A percentile compares a stretch with the other conserved stretches of the same genome.
These are phyloP conservation scores for Manduca sexta DNA, from an alignment of 1,140 invertebrate genomes.

Conservation along the genomic window DNA sequence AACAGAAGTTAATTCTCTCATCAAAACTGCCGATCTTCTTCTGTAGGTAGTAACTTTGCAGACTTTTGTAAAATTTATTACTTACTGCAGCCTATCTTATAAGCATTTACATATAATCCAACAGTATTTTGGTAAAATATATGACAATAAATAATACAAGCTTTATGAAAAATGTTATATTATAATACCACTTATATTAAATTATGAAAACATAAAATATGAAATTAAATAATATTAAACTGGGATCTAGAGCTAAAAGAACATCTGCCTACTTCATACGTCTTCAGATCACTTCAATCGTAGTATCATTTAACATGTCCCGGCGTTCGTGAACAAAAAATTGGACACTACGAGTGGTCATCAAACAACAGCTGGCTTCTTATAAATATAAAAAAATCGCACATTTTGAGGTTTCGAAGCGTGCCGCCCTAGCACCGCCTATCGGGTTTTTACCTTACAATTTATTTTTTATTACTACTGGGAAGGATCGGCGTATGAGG, in stretches of 20 bases:
- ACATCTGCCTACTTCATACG: conserved; percentile 16
- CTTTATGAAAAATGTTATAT: too few species aligned
- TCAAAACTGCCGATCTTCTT: too few species aligned
- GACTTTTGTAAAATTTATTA: too few species aligned
- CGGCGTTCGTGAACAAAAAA: conserved; percentile 40
- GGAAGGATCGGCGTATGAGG: conserved; percentile 8
- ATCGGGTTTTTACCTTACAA: conserved; percentile 39
- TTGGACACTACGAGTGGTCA: conserved; percentile 53
- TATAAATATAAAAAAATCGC: conserved; percentile 39
- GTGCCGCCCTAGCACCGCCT: conserved; percentile 54
- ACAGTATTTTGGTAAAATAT: too few species aligned
- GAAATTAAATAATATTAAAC: too few species aligned
- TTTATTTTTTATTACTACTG: conserved; percentile 45
- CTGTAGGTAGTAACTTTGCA: too few species aligned
- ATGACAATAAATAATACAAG: too few species aligned
- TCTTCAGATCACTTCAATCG: conserved; percentile 41
- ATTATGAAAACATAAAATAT: too few species aligned
- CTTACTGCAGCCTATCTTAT: too few species aligned
- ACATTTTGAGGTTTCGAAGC: conserved; percentile 41
- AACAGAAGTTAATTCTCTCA: too few species aligned
- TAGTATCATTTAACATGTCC: conserved; percentile 45
- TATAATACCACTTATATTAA: too few species aligned
- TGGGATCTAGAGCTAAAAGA: not conserved
- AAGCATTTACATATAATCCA: too few species aligned
- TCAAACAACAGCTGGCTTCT: conserved; percentile 57